Evolutionary conservation across 2,797 vertebrate genomes (phyloP), one percentile per base, ranked within the genome.

Genomic region (Lepus townsendii): DNA sequence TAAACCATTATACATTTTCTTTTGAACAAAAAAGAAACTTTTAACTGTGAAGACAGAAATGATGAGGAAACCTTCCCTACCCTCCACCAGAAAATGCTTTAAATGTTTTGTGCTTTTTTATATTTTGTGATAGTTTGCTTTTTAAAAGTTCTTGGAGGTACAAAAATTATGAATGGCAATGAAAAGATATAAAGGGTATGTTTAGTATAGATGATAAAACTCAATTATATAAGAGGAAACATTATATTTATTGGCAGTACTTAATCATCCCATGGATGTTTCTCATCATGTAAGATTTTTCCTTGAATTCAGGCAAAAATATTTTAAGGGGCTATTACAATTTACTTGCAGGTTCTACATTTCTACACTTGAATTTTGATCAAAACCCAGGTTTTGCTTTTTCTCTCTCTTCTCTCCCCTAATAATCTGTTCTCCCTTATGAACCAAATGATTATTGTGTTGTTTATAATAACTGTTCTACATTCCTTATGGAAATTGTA

Each of bases 401-500:
- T 92, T 88, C 26, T 92, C 20, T 79, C 32, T 86, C 24, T 50
- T 94, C 57, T 20, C 13, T 90, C 14, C 62, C 57, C 76, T 26
- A 57, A 82, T 96, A 96, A 94, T 91, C 83, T 94, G 47, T 88
- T 93, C 85, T 96, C 86, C 85, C 60, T 96, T 84, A 95, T 78
- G 83, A 86, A 84, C 73, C 84, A 95, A 95, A 84, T 76, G 88
- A 96, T 72, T 95, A 57, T 63, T 86, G 9, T 96, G 79, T 38
- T 96, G 94, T 96, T 92, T 75, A 92, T 90, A 95, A 94, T 85
- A 97, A 96, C 83, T 65, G 93, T 68, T 85, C 68, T 95, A 91
- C 92, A 95, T 94, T 96, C 63, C 27, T 94, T 92, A 85, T 82
- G 83, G 95, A 97, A 95, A 66, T 96, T 94, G 30, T 88, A 97